Base-by-base conservation (phyloP, 2,888 invertebrate species). In the Hymenopus coronatus region DNA sequence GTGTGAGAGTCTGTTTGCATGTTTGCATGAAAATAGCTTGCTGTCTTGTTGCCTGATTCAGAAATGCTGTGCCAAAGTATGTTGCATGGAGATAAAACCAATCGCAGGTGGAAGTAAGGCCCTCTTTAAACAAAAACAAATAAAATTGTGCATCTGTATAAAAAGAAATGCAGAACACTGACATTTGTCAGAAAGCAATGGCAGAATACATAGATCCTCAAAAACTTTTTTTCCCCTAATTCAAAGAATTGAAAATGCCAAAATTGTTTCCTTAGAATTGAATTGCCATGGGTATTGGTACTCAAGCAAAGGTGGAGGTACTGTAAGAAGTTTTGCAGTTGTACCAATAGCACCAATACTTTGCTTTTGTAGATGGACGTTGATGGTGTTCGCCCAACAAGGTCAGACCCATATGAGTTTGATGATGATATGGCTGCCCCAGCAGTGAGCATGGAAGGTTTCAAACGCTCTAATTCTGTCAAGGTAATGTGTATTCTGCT, bases 391-490 rank as follows among this genome's bases (percentile, higher is more conserved):
- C 89, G 88, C 46, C 88, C 85, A 82, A 90, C 81, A 46, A 93
- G 90, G 93, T 90, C 92, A 89, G 96, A 96, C 93, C 96, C 96
- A 0, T 96, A 96, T 92, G 96, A 96, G 91, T 96, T 96, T 92
- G 96, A 96, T 89, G 96, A 96, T 90, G 96, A 96, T 25, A 93
- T 94, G 90, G 93, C 93, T 88, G 92, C 93, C 28, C 91, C 91
- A 27, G 90, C 91, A 84, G 93, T 94, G 90, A 94, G 94, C 90
- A 94, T 94, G 91, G 92, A 93, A 89, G 91, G 92, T 33, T 92
- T 92, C 89, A 93, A 93, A 91, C 91, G 93, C 89, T 89, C 87
- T 89, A 90, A 90, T 90, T 91, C 90, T 85, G 89, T 91, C 84
- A 91, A 91, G 90, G 91, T 91, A 91, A 70, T 86, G 90, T 84